Evolutionary conservation across 2,113 vertebrate species (phyloP).

Genomic region (Polypterus bichir): DNA sequence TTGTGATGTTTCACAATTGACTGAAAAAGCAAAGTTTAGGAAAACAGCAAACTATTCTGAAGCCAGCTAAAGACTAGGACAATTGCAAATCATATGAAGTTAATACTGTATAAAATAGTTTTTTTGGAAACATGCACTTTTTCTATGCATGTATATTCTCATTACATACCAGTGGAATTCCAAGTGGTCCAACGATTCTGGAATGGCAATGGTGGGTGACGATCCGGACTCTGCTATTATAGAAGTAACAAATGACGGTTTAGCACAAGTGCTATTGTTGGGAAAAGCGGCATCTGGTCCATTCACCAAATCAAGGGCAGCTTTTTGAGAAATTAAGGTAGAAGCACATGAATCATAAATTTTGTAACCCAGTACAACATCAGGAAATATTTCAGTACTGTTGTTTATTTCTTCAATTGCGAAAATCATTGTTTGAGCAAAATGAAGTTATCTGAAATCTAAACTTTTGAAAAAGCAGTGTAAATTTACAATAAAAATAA

Average conservation of each 20-base stretch:
- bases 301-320: slow-evolving; percentile 35
- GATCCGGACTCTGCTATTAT: slow-evolving; percentile 43
- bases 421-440: slow-evolving; percentile 38
- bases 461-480: slow-evolving; percentile 25
- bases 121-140: no score
- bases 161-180: slow-evolving; percentile 39
- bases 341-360: slow-evolving; percentile 43
- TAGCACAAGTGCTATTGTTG: slow-evolving; percentile 14
- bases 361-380: slow-evolving; percentile 36
- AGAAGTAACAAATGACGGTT: slow-evolving; percentile 23
- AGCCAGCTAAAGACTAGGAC: no score
- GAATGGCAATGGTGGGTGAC: slow-evolving; percentile 40
- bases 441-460: slow-evolving; percentile 32
- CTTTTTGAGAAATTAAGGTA: slow-evolving; percentile 24
- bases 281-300: slow-evolving; percentile 19
- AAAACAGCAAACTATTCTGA: no score
- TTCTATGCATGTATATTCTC: no score
- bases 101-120: no score
- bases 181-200: slow-evolving; percentile 31
- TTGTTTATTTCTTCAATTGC: slow-evolving; percentile 52
- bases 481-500: not conserved
- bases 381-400: slow-evolving; percentile 35
- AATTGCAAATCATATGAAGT: no score
- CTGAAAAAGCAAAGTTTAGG: no score
- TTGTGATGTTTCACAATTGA: no score